These are phyloP conservation scores for Gambelia wislizenii DNA, from an alignment of 2,797 vertebrate genomes.

Conservation along the genomic window DNA sequence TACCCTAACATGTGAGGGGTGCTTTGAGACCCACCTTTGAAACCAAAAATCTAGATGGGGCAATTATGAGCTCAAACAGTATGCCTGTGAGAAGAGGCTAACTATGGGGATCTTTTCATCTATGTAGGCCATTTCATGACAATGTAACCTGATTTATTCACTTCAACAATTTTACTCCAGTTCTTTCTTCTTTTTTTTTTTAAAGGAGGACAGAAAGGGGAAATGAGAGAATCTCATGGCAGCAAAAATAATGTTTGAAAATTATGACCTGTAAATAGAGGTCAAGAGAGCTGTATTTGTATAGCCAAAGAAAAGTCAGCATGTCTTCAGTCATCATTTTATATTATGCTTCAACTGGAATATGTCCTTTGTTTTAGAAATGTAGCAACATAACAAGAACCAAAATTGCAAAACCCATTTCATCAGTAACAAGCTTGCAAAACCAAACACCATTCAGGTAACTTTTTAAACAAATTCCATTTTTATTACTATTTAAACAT, in stretches of 20 bases:
- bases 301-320: slow-evolving; percentile 33
- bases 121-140: background rate
- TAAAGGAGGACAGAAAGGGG: background rate
- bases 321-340: slow-evolving; percentile 32
- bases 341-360: slow-evolving; percentile 23
- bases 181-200: no score
- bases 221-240: slow-evolving; percentile 33
- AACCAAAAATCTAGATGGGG: no score
- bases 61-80: no score
- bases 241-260: slow-evolving; percentile 18
- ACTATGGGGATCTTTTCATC: no score
- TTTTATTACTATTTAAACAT: slow-evolving; percentile 54
- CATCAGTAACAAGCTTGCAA: slow-evolving; percentile 60
- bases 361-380: slow-evolving; percentile 72
- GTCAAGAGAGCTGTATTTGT: slow-evolving; percentile 33
- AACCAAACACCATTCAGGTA: slow-evolving; percentile 79
- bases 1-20: no score
- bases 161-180: background rate
- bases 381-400: slow-evolving; percentile 50
- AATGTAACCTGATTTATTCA: background rate
- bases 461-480: slow-evolving; percentile 58
- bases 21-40: no score
- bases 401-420: slow-evolving; percentile 58
- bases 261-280: background rate
- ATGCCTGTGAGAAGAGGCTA: no score